These are phyloP conservation scores for Brachystomella parvula DNA, from an alignment of 1,140 invertebrate genomes.

Conservation along the genomic window DNA sequence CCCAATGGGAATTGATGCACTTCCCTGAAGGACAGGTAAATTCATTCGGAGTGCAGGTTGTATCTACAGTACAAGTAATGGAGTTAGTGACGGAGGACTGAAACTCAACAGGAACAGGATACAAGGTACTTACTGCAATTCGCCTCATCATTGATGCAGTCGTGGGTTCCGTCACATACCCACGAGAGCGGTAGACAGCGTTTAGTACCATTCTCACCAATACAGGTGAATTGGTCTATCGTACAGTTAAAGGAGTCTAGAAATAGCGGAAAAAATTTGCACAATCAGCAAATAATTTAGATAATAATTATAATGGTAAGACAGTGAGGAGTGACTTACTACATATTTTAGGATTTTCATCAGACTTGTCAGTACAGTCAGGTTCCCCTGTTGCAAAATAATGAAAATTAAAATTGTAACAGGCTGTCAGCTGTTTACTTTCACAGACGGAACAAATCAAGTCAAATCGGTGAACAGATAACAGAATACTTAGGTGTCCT, in stretches of 20 bases:
- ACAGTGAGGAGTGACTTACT: conserved; percentile 50
- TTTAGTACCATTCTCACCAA: conserved; percentile 54
- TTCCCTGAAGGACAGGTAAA: conserved; percentile 81
- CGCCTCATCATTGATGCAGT: conserved; percentile 82
- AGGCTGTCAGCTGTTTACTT: no score
- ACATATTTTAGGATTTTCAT: conserved; percentile 58
- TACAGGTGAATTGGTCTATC: conserved; percentile 75
- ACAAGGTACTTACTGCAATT: conserved; percentile 70
- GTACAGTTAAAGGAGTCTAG: conserved; percentile 68
- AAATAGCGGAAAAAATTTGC: conserved; percentile 31
- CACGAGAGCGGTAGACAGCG: conserved; percentile 82
- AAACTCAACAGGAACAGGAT: conserved; percentile 3
- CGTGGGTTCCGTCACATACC: conserved; percentile 80
- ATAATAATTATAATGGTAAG: neutral
- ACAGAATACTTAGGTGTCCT: no score
- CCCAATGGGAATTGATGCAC: conserved; percentile 77
- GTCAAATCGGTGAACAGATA: no score
- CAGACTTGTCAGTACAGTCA: conserved; percentile 65
- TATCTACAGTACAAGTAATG: conserved; percentile 51
- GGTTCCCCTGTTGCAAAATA: conserved; percentile 58
- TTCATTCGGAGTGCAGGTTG: conserved; percentile 76
- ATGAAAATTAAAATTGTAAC: conserved; percentile 39
- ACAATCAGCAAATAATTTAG: neutral
- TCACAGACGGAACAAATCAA: no score
- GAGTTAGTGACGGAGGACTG: neutral